Evolutionary conservation across 2,113 vertebrate genomes (phyloP).

Genomic region (Microtus montanus): DNA sequence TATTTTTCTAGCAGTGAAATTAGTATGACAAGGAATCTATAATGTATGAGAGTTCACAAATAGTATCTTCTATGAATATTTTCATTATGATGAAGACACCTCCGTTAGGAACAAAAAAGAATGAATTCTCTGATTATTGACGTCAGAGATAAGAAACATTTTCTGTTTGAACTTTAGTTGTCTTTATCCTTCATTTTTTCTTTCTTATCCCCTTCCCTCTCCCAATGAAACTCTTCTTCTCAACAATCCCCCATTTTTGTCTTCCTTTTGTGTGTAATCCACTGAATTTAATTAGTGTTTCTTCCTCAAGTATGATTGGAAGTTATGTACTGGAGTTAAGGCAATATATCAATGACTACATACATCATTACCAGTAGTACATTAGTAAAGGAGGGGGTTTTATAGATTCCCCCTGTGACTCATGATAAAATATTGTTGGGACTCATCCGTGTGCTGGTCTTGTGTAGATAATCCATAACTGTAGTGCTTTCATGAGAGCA

Average conservation of each 20-base stretch:
- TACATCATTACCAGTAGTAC: neutral
- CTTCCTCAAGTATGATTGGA: neutral
- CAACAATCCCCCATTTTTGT: neutral
- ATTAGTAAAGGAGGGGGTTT: neutral
- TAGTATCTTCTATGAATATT: constrained; percentile 31
- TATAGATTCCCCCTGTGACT: too few species aligned
- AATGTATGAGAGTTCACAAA: constrained; percentile 29
- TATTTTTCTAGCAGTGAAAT: constrained; percentile 55
- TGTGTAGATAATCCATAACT: neutral
- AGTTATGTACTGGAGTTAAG: neutral
- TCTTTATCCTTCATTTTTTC: neutral
- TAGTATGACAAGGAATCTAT: constrained; percentile 33
- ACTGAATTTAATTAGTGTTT: neutral
- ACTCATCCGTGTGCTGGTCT: neutral
- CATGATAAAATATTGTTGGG: neutral
- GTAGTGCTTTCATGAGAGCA: neutral
- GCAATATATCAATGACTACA: neutral
- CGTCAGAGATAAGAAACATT: constrained; percentile 45
- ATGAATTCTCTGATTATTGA: constrained; percentile 41
- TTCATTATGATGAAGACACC: constrained; percentile 50
- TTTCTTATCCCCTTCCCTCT: neutral
- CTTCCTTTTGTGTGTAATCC: neutral
- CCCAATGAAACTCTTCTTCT: neutral
- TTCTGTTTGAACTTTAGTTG: neutral
- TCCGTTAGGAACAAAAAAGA: constrained; percentile 52